phyloP scores from a whole-genome alignment of 2,888 invertebrate species.

The Drosophila paucipuncta region DNA sequence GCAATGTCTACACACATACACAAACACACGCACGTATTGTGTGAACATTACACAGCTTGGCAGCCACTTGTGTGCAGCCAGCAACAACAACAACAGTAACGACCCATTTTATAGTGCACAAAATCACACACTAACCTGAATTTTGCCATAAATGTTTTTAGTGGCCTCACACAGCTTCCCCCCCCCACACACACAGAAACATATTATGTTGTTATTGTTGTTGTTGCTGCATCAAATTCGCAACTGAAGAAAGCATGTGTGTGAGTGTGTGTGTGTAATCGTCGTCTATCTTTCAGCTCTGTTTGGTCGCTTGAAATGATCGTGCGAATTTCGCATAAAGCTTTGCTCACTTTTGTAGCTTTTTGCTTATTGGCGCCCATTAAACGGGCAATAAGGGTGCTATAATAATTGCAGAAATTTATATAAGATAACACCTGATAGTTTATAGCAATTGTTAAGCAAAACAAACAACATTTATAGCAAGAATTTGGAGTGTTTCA shows the following conservation, averaged over 20 bases:
- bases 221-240: constrained; percentile 51
- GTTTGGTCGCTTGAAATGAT: constrained; percentile 30
- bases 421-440: constrained; percentile 12
- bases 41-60: constrained; percentile 18
- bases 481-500: neutral
- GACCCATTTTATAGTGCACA: constrained; percentile 73
- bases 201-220: constrained; percentile 38
- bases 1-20: constrained; percentile 48
- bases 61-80: constrained; percentile 64
- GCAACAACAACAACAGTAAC: constrained; percentile 28
- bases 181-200: neutral
- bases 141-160: constrained; percentile 66
- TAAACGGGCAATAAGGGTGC: constrained; percentile 18
- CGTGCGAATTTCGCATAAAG: constrained; percentile 61
- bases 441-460: neutral
- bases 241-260: constrained; percentile 47
- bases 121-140: constrained; percentile 80
- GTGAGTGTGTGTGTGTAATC: constrained; percentile 16
- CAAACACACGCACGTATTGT: constrained; percentile 10
- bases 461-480: neutral
- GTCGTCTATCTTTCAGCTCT: constrained; percentile 45
- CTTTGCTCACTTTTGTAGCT: constrained; percentile 5
- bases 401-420: constrained; percentile 25
- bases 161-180: constrained; percentile 38
- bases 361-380: constrained; percentile 13